Base-by-base conservation (phyloP, 2,113 vertebrate genomes). In the Pica pica region DNA sequence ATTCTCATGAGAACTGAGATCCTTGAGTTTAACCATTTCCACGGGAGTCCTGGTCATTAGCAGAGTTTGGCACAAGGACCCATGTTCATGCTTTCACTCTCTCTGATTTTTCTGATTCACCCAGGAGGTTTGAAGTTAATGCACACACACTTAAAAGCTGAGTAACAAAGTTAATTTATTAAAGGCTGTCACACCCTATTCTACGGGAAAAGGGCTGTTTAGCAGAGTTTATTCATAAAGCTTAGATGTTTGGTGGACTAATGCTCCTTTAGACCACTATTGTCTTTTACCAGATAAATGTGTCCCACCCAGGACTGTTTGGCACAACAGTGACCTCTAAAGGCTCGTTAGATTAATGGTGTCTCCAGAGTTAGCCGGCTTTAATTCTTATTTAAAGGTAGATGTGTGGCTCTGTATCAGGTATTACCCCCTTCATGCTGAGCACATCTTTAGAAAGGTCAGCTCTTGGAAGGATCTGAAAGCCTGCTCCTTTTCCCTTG, bases 381-480 rank as follows among this genome's bases (percentile, higher is more conserved):
- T 96, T 95, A 96, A 95, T 95, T 98, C 93, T 89, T 96, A 91
- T 84, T 97, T 97, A 97, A 96, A 97, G 96, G 97, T 95, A 90
- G 93, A 87, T 49, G 78, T 78, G 83, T 94, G 89, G 82, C 75
- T 95, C 82, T 95, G 78, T 95, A 96, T 83, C 93, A 94, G 95
- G 95, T 89, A 80, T 80, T 52, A 35, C 69, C 84, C 90, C 91
- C 90, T 96, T 92, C 92, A 95, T 97, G 96, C 97, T 97, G 96
- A 95, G 94, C 93, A 94, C 77, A 96, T 97, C 96, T 95, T 91
- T 56, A 64, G 95, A 98, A 98, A 98, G 98, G 98, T 98, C 98
- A 98, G 44, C 61, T 75, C 91, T 61, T 84, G 95, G 94, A 96
- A 92, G 96, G 91, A 97, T 95, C 78, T 87, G 94, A 95, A 96